Conservation (phyloP, 2,113 vertebrate genomes). For the Hippocampus abdominalis region DNA sequence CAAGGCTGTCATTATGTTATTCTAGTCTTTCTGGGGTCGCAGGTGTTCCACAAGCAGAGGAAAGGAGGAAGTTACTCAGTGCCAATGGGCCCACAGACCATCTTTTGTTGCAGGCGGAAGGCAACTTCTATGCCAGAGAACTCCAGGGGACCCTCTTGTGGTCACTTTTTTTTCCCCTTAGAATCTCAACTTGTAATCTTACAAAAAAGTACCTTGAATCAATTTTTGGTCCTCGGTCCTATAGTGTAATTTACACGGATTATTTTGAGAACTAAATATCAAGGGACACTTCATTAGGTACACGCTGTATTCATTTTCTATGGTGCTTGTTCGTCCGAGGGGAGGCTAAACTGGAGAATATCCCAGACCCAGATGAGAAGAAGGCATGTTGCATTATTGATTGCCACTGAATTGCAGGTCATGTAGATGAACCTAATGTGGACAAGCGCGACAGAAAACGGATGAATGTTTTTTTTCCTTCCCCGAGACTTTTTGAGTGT, state of each 20-base stretch:
- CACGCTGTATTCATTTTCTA: not conserved
- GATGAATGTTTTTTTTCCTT: not conserved
- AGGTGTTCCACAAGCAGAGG: conserved; percentile 58
- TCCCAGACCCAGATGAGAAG: not conserved
- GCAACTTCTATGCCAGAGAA: not conserved
- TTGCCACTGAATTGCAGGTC: too few species aligned
- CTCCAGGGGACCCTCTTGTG: not conserved
- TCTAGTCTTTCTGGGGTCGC: conserved; percentile 36
- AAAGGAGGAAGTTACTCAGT: conserved; percentile 33
- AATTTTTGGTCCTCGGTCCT: too few species aligned
- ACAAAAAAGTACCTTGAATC: not conserved
- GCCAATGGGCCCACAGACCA: conserved; percentile 34
- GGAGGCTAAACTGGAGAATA: not conserved
- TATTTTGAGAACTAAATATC: not conserved
- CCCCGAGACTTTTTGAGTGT: too few species aligned
- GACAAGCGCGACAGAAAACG: too few species aligned
- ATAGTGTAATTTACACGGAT: too few species aligned
- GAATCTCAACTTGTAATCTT: not conserved
- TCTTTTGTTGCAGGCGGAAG: not conserved
- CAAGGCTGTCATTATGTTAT: conserved; percentile 63
- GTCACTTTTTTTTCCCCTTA: not conserved
- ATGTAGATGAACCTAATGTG: too few species aligned
- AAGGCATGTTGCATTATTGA: too few species aligned
- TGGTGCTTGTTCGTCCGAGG: not conserved
- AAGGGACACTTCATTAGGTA: not conserved